These are phyloP conservation scores for Peromyscus nudipes DNA, from an alignment of 2,797 vertebrate species.

Conservation along the genomic window DNA sequence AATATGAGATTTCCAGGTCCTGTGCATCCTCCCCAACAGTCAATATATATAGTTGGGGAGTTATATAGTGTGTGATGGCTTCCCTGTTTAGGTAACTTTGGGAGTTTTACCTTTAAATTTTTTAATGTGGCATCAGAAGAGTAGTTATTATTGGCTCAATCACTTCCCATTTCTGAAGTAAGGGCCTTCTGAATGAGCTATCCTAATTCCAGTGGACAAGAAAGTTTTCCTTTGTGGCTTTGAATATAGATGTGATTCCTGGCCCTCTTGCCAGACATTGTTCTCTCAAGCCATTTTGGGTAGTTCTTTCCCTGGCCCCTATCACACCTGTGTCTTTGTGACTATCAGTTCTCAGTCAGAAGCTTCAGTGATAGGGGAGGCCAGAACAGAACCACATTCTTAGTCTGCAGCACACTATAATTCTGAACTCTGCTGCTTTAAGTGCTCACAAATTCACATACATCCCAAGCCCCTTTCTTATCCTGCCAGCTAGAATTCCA, in stretches of 20 bases:
- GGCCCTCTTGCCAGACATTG: not conserved
- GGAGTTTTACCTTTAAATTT: not conserved
- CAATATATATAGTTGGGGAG: not conserved
- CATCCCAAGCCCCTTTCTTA: not conserved
- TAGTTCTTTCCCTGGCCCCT: not conserved
- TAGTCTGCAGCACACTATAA: not conserved
- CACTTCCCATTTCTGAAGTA: not conserved
- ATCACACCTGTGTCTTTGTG: not conserved
- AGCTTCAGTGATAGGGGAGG: not conserved
- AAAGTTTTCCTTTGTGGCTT: not conserved
- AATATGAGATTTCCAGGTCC: not conserved
- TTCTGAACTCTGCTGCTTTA: not conserved
- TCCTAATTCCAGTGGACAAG: not conserved
- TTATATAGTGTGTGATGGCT: not conserved
- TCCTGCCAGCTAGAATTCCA: not conserved
- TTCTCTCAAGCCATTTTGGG: not conserved
- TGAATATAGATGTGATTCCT: not conserved
- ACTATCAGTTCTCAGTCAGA: not conserved
- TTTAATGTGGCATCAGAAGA: not conserved
- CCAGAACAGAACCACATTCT: not conserved
- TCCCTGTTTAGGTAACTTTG: not conserved
- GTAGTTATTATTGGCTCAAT: not conserved
- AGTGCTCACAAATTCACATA: not conserved
- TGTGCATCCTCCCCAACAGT: not conserved
- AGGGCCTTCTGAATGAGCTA: not conserved